Base-by-base conservation (phyloP, 2,888 invertebrate species). In the Axea sp. region DNA sequence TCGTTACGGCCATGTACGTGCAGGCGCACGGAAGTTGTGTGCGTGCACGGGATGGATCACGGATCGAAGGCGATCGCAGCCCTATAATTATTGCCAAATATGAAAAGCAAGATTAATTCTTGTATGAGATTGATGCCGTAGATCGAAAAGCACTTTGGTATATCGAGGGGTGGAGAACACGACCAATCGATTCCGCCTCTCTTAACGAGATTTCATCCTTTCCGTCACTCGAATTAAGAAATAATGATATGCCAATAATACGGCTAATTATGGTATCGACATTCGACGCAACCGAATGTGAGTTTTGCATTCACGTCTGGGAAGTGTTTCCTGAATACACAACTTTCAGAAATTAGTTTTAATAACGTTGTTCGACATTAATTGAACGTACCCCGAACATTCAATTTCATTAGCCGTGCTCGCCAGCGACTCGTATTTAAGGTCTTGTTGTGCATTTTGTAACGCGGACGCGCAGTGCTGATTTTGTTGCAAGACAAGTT, bases 21-120 rank as follows among this genome's bases (percentile, higher is more conserved):
- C n/a, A n/a, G n/a, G n/a, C n/a, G n/a, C n/a, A n/a, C n/a, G n/a
- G n/a, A n/a, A 4, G 22, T 17, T 11, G 59, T 68, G 37, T 55
- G 75, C 14, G 57, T 35, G 53, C 68, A 62, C 68, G 78, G 80
- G 80, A 81, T 75, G 80, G 82, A 82, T 80, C 81, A 81, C 75
- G 78, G 80, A 81, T 79, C 77, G 79, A 77, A 73, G 76, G 77
- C 73, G 76, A 72, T 76, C 80, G 80, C 76, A 83, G 83, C 84
- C 84, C 85, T 87, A 87, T 87, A 87, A 87, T 87, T 87, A 87
- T 87, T 86, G 83, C 86, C 84, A 87, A 87, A 87, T 85, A 87
- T 86, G 86, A 87, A 85, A 86, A 86, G 82, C 82, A 81, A 86
- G 86, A 87, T 87, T 87, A 87, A 87, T 87, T 86, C 85, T 83